Base-by-base conservation (phyloP, 2,888 invertebrate genomes). In the Diarsia mendica region DNA sequence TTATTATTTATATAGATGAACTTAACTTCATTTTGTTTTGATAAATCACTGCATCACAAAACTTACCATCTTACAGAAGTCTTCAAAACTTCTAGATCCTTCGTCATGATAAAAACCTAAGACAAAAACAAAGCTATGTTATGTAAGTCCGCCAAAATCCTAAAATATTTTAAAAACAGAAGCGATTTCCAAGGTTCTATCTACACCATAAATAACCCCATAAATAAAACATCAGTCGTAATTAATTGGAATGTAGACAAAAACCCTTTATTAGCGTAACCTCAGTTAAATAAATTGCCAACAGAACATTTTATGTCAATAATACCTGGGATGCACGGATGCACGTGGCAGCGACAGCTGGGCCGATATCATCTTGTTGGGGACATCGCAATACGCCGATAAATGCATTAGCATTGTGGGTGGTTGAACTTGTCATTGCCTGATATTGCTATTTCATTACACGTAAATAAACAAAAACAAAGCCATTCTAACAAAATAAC, bases 271-370 rank as follows among this genome's bases (percentile, higher is more conserved):
- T 70, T 67, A 72, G 58, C 53, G 70, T 80, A 79, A 76, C 75
- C 75, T 72, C 70, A 67, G 78, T 73, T 75, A 82, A 63, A 84
- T 75, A 82, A 63, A 84, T 78, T 75, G 65, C 63, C 79, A 80
- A 51, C 76, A 81, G 77, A 82, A 83, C 77, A 71, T 82, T 83
- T 77, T 51, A 81, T 83, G 67, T 72, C 79, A 83, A 80, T 88
- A 85, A 77, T 87, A 85, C 87, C 87, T 87, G 88, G 83, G 79
- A 76, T 82, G 82, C 55, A 23, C 69, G 79, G 58, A 73, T 88
- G 88, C 89, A 88, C 91, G 90, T 91, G 90, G 88, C 89, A 85
- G 78, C 89, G 92, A 92, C 94, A 94, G 94, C 94, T 94, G 94
- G 89, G 74, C 84, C 84, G 93, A 94, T 94, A 89, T 82, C 84